Conservation (phyloP, 2,113 vertebrate species). For the Ciconia boyciana region DNA sequence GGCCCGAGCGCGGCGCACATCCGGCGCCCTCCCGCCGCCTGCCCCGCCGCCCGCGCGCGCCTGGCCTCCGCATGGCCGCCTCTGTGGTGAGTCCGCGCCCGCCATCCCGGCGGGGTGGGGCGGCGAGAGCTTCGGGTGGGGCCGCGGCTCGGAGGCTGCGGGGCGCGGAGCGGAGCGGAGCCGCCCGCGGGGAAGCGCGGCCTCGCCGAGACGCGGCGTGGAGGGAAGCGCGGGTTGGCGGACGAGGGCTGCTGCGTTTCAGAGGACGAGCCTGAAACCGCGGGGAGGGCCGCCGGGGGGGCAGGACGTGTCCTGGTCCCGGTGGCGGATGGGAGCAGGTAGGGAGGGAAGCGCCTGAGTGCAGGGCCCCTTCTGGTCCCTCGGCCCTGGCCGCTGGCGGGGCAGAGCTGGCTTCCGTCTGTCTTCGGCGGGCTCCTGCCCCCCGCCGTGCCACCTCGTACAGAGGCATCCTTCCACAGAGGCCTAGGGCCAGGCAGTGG, state of each 20-base stretch:
- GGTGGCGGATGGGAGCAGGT: not conserved
- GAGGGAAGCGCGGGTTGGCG: not conserved
- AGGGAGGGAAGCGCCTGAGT: not conserved
- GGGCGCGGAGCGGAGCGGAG: too few relatives aligned
- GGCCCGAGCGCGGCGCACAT: fast-evolving
- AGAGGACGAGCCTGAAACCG: too few relatives aligned
- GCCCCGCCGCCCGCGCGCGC: not conserved
- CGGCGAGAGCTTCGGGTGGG: not conserved
- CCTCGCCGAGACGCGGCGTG: not conserved
- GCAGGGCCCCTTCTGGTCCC: not conserved
- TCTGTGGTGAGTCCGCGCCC: not conserved
- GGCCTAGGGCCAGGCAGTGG: fast-evolving
- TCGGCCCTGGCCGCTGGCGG: not conserved
- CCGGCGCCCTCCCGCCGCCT: not conserved
- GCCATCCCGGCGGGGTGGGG: not conserved
- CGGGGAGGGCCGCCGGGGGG: not conserved
- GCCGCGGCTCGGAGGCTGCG: not conserved
- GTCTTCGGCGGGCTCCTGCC: too few relatives aligned
- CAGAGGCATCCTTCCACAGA: not conserved
- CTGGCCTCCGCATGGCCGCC: not conserved
- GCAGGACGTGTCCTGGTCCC: not conserved
- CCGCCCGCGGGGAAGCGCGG: not conserved
- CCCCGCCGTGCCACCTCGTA: too few relatives aligned
- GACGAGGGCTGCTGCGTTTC: not conserved
- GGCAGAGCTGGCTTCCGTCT: not conserved